Evolutionary conservation across 2,113 vertebrate genomes (phyloP), one percentile per base, ranked within the genome.

Genomic region (Alethe diademata): DNA sequence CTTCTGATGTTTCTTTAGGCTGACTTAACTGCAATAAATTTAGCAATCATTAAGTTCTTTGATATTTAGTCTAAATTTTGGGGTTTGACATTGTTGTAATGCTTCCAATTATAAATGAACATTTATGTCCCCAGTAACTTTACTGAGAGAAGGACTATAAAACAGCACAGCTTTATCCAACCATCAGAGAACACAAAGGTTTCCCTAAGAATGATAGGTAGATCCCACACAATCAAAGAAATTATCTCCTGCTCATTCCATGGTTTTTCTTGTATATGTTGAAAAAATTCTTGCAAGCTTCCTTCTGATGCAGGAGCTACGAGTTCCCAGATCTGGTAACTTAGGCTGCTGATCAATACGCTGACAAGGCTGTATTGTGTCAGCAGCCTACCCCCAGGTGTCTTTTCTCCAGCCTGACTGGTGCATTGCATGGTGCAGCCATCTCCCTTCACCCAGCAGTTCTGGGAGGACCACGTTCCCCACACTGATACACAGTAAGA

Each of bases 401-500:
- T 6, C 10, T 64, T 43, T 35, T 33, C 28, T 62, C 23, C 56
- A 89, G 26, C 22, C 22, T 38, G 36, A 11, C 6, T 17, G 53
- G 35, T 14, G 26, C 24, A 42, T 3, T 43, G 43, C 24, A 38
- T 2, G 9, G 23, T 47, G 48, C 71, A 71, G 20, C 28, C 33
- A 28, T 2, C 58, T n/a, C 12, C 26, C 9, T 26, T 56, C 31
- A 38, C 4, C 45, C 50, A 61, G 74, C 54, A 69, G 36, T 4
- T 60, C 71, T 69, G 58, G 33, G 9, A 88, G 71, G 22, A 28
- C 24, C 18, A 12, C 8, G 45, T 14, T 69, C 64, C 86, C 54
- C 42, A 3, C 10, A n/a, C 1, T 45, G 20, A 28, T 5, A n/a
- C 0, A 2, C n/a, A 31, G 42, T 8, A 51, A 65, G 40, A 54